These are phyloP conservation scores for Lates calcarifer DNA, from an alignment of 2,113 vertebrate species.

Conservation along the genomic window DNA sequence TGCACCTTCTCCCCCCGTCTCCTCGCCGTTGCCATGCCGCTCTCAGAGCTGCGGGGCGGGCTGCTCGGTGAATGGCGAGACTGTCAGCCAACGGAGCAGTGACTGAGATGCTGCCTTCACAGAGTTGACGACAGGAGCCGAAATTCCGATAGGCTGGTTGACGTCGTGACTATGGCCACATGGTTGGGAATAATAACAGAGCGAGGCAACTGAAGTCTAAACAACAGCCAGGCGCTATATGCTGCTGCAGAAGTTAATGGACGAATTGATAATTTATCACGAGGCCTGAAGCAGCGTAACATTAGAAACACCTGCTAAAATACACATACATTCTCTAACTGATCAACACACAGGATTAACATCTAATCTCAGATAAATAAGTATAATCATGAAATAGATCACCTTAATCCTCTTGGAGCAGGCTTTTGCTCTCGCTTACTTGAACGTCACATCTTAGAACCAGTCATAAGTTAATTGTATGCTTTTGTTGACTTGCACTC, in stretches of 20 bases:
- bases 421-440: not conserved
- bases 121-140: slow-evolving; percentile 15
- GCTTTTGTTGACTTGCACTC: not conserved
- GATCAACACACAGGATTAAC: not conserved
- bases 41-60: slow-evolving; percentile 45
- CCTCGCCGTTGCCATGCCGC: slow-evolving; percentile 59
- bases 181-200: slow-evolving; percentile 42
- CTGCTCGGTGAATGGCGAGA: slow-evolving; percentile 45
- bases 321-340: not conserved
- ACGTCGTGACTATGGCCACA: slow-evolving; percentile 60
- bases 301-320: not conserved
- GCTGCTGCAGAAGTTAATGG: slow-evolving; percentile 19
- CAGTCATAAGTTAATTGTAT: not conserved
- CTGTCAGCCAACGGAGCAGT: slow-evolving; percentile 38
- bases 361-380: not conserved
- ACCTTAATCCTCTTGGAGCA: not conserved
- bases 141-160: slow-evolving; percentile 58
- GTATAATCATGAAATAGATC: not conserved
- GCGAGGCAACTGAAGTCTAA: not conserved
- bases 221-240: not conserved
- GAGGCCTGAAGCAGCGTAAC: not conserved
- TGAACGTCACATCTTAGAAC: not conserved
- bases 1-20: slow-evolving; percentile 51
- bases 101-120: slow-evolving; percentile 48
- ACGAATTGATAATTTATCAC: not conserved